A percentile compares a stretch with the other conserved stretches of the same genome.
Conservation (phyloP, 2,888 invertebrate genomes). For the Cataglyphis livida region DNA sequence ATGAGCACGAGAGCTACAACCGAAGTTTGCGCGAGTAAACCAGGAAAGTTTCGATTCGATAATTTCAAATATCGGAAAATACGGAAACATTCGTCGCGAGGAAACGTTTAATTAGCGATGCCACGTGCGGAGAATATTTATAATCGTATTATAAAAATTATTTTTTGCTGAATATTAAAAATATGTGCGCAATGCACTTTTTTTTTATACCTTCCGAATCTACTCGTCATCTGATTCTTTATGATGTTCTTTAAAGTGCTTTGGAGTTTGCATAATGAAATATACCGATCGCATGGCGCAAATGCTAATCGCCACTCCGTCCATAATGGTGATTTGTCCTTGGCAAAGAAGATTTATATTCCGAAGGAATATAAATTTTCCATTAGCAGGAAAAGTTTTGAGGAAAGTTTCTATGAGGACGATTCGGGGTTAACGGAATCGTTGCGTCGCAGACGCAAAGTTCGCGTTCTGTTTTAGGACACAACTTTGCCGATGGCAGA, state of each 20-base stretch:
- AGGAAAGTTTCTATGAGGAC: conserved; percentile 57
- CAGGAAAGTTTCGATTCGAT: conserved; percentile 45
- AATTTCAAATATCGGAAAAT: conserved; percentile 41
- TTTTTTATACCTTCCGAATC: background rate
- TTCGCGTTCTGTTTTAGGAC: conserved; percentile 58
- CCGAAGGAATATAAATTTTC: conserved; percentile 53
- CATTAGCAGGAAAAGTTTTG: conserved; percentile 52
- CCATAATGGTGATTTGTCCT: conserved; percentile 40
- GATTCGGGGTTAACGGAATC: conserved; percentile 58
- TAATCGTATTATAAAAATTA: background rate
- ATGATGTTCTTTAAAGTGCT: background rate
- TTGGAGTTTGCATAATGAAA: conserved; percentile 26
- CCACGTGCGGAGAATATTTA: conserved; percentile 2
- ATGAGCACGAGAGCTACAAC: conserved; percentile 22
- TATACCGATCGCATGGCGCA: background rate
- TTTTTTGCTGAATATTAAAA: background rate
- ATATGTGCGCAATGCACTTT: background rate
- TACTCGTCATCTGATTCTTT: background rate
- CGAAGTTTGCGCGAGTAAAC: conserved; percentile 35
- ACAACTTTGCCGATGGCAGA: conserved; percentile 50
- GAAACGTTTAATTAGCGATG: conserved; percentile 28
- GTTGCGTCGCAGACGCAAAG: conserved; percentile 58
- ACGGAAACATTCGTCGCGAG: conserved; percentile 12
- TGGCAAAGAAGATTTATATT: conserved; percentile 40
- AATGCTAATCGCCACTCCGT: conserved; percentile 48